Base-by-base conservation (phyloP, 2,888 invertebrate species). In the Furcula furcula region DNA sequence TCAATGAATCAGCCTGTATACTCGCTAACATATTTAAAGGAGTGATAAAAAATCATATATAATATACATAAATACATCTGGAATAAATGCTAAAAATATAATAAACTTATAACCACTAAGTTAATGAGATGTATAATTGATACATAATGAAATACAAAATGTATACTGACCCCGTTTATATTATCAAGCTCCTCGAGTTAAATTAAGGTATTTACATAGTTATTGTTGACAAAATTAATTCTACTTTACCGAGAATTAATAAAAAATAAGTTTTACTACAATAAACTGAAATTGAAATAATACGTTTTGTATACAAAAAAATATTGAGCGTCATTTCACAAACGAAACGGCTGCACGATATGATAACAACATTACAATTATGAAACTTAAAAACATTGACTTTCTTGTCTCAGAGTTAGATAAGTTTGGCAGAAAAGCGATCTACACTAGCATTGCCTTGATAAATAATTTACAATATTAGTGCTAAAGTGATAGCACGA, bases 31-130 rank as follows among this genome's bases (percentile, higher is more conserved):
- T 49, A 25, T n/a, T n/a, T n/a, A 44, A 52, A 63, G 55, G 56
- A 60, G 57, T 52, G 45, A 46, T 52, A 56, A 29, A 25, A 54
- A 51, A 65, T 56, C 64, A 69, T n/a, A n/a, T n/a, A n/a, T 68
- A 73, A 77, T 77, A 76, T 76, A 78, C 74, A 76, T 76, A 78
- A 72, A 76, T 69, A 65, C 40, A 59, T 55, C 61, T 71, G 68
- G 62, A 67, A 65, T 68, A 70, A 70, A 73, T 72, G 71, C 73
- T 74, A 72, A 65, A 59, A 71, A 69, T 76, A 67, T 75, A 75
- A 34, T 64, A 46, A 56, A 55, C 57, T 66, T 69, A 36, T 6
- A 50, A 42, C 62, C 67, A 68, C 31, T 42, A 54, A 33, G 46
- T 56, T 56, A 61, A 58, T 56, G 55, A 53, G 44, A 52, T 36